Evolutionary conservation across 2,888 invertebrate species (phyloP), one percentile per base, ranked within the genome.

Genomic region (Pristionchus maxplancki): DNA sequence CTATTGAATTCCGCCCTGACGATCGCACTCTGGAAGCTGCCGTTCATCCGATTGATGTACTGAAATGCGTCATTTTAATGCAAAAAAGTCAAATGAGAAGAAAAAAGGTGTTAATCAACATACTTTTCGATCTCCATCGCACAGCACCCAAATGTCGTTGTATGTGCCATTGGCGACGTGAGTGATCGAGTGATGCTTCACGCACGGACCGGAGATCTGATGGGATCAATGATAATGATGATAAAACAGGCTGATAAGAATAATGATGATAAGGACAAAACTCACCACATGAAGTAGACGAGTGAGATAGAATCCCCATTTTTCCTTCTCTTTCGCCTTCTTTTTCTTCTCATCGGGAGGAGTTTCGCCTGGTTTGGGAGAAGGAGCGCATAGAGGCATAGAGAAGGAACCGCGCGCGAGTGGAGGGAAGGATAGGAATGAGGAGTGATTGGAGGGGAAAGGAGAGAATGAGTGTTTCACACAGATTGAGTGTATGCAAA

Each of bases 41-140:
- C 82, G 13, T 50, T 53, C 82, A 83, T 83, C 34, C 13, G 15
- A 20, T 50, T 83, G 50, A 83, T 83, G 53, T 83, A 53, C 82
- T 83, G 53, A 83, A 83, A 81, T n/a, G 71, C 24, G 40, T 1
- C 3, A 71, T 34, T n/a, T n/a, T 17, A 4, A n/a, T 31, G 6
- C 11, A 74, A 28, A 31, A 74, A n/a, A n/a, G n/a, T n/a, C n/a
- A n/a, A 74, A 71, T 20, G 44, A 37, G 40, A 6, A 37, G 37
- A 71, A 71, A 13, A 28, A 28, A 71, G n/a, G 15, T 34, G n/a
- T n/a, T n/a, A n/a, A n/a, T n/a, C 6, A 28, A 50, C 81, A 17
- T 20, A 81, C 81, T 50, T 44, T 81, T 17, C 81, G 81, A 81
- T 81, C 81, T 44, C 81, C 81, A 81, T 81, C 81, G 28, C 81